These are phyloP conservation scores for Thera obeliscata DNA, from an alignment of 2,888 invertebrate genomes.

Conservation along the genomic window DNA sequence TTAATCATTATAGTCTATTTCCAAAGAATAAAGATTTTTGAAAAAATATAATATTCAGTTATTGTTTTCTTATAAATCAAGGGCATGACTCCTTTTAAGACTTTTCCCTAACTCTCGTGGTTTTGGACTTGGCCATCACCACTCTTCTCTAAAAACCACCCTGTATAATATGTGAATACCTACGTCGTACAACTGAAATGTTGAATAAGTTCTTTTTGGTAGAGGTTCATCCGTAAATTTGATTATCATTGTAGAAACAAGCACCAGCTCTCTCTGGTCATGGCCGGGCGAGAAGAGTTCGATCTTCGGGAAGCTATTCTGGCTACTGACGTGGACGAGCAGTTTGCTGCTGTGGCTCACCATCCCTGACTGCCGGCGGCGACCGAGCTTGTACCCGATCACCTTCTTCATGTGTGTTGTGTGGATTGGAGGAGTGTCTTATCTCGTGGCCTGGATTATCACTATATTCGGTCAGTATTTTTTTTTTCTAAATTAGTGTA, in stretches of 20 bases:
- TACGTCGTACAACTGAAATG: neutral
- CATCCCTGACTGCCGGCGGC: slow-evolving; percentile 90
- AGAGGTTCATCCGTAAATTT: neutral
- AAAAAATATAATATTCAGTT: too few species aligned
- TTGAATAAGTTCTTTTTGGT: neutral
- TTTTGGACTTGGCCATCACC: too few species aligned
- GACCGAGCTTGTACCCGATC: slow-evolving; percentile 84
- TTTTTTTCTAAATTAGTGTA: neutral
- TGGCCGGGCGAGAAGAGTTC: slow-evolving; percentile 83
- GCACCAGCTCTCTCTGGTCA: slow-evolving; percentile 74
- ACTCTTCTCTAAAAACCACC: too few species aligned
- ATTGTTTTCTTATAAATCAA: too few species aligned
- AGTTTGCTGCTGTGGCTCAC: slow-evolving; percentile 88
- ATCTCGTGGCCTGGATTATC: slow-evolving; percentile 94
- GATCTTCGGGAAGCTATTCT: slow-evolving; percentile 72
- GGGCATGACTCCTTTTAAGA: too few species aligned
- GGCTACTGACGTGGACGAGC: slow-evolving; percentile 90
- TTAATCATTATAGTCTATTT: too few species aligned
- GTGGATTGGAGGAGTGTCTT: slow-evolving; percentile 93
- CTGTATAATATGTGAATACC: too few species aligned
- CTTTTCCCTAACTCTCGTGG: too few species aligned
- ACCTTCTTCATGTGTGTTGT: slow-evolving; percentile 92
- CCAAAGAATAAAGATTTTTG: too few species aligned
- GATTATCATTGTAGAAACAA: slow-evolving; percentile 51
- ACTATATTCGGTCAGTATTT: slow-evolving; percentile 87